These are phyloP conservation scores for Bombyx huttoni DNA, from an alignment of 2,888 invertebrate species.

Conservation along the genomic window DNA sequence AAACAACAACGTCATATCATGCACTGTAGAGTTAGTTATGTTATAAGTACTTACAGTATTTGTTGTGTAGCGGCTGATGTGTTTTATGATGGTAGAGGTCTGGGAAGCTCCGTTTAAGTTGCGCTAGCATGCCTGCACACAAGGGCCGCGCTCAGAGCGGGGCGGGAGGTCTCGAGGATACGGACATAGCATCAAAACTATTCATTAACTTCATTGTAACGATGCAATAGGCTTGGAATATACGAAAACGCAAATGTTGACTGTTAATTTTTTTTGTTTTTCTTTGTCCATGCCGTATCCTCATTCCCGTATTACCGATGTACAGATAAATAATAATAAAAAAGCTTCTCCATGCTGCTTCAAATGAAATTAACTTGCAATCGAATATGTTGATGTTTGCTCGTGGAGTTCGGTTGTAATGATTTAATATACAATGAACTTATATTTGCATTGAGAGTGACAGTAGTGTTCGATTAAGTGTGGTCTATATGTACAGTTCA, in stretches of 20 bases:
- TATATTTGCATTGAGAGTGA: background rate
- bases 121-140: conserved; percentile 88
- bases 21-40: conserved; percentile 33
- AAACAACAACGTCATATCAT: conserved; percentile 16
- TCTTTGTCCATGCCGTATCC: conserved; percentile 25
- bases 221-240: background rate
- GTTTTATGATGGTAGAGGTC: conserved; percentile 85
- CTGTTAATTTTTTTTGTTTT: background rate
- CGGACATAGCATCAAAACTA: conserved; percentile 6
- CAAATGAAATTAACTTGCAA: conserved; percentile 24
- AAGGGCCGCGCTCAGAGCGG: conserved; percentile 71
- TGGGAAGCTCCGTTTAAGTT: conserved; percentile 90
- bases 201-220: background rate
- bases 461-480: too few species aligned
- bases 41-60: conserved; percentile 74
- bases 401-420: background rate
- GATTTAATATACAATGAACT: background rate
- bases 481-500: too few species aligned
- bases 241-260: background rate
- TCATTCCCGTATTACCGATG: conserved; percentile 38
- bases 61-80: conserved; percentile 83
- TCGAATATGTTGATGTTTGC: conserved; percentile 2
- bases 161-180: conserved; percentile 33
- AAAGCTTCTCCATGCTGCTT: conserved; percentile 58
- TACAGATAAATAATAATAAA: conserved; percentile 44